Conservation (phyloP, 2,888 invertebrate species). For the Drosophila yooni region DNA sequence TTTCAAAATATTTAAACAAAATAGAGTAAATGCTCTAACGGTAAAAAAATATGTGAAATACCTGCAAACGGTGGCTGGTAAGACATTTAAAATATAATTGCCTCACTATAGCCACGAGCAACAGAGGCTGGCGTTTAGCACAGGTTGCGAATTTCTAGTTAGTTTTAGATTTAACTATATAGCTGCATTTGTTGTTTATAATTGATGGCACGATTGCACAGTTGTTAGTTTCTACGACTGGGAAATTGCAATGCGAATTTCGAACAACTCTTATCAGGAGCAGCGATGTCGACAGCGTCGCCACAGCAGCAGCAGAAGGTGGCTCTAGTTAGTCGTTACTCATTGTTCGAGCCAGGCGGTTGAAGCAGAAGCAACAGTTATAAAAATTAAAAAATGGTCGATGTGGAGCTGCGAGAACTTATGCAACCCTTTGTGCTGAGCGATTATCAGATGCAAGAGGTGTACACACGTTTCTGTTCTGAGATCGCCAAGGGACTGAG, state of each 20-base stretch:
- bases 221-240: conserved; percentile 21
- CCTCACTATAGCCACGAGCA: conserved; percentile 12
- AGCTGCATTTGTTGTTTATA: conserved; percentile 34
- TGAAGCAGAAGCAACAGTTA: conserved; percentile 18
- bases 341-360: conserved; percentile 59
- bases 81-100: conserved; percentile 36
- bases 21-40: background rate
- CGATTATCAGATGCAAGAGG: conserved; percentile 90
- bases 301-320: conserved; percentile 31
- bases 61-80: conserved; percentile 16
- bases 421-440: conserved; percentile 90
- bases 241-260: conserved; percentile 46
- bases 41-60: background rate
- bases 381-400: conserved; percentile 59
- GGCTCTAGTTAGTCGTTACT: conserved; percentile 66
- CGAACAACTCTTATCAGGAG: conserved; percentile 54
- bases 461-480: conserved; percentile 90
- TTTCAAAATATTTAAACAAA: background rate
- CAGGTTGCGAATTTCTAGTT: conserved; percentile 35
- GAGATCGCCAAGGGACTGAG: conserved; percentile 92
- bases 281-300: conserved; percentile 16
- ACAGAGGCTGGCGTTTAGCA: conserved; percentile 28
- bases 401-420: conserved; percentile 72
- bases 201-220: conserved; percentile 47
- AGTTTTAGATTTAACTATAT: conserved; percentile 39